These are phyloP conservation scores for Ormyrus labotus DNA, from an alignment of 2,888 invertebrate genomes.

Conservation along the genomic window DNA sequence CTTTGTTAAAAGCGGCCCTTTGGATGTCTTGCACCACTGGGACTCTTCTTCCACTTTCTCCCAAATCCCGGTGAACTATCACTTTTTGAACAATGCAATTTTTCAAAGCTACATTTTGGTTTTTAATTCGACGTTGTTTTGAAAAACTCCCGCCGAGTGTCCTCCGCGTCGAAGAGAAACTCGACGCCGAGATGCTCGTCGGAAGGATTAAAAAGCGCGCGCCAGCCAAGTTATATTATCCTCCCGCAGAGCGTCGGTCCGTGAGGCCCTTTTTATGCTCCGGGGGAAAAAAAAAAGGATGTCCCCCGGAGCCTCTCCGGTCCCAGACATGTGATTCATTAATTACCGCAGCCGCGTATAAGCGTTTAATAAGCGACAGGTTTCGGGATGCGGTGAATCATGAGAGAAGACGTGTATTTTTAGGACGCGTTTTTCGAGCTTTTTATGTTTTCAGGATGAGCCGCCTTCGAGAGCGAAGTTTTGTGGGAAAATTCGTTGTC, in stretches of 20 bases:
- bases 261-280: slow-evolving; percentile 35
- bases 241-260: slow-evolving; percentile 3
- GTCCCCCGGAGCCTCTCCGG: slow-evolving; percentile 25
- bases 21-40: too few relatives aligned
- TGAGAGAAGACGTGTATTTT: too few relatives aligned
- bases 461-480: neutral
- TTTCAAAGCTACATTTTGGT: neutral
- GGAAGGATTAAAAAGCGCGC: slow-evolving; percentile 37
- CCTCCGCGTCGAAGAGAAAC: neutral
- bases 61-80: too few relatives aligned
- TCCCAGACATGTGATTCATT: slow-evolving; percentile 27
- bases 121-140: neutral
- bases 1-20: too few relatives aligned
- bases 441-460: neutral
- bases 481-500: too few relatives aligned
- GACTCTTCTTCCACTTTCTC: too few relatives aligned
- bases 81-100: neutral
- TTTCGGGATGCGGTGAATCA: too few relatives aligned
- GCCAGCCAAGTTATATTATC: slow-evolving; percentile 18
- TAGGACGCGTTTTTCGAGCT: too few relatives aligned
- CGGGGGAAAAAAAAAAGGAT: slow-evolving; percentile 1
- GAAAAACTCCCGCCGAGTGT: neutral
- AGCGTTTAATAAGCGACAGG: neutral
- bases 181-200: slow-evolving; percentile 2
- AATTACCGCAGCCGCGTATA: slow-evolving; percentile 13